Base-by-base conservation (phyloP, 2,113 vertebrate species). In the Rattus rattus region DNA sequence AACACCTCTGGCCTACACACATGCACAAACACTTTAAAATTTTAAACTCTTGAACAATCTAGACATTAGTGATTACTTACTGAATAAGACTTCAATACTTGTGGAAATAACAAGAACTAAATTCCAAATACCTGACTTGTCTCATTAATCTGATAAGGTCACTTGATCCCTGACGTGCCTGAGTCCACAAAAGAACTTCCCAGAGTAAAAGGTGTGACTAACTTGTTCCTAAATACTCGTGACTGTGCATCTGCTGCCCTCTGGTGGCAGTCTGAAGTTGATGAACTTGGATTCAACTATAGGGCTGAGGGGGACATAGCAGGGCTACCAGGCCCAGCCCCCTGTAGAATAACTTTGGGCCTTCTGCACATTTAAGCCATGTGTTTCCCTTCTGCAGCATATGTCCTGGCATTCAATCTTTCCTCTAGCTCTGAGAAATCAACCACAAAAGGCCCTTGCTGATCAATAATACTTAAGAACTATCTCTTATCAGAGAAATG, bases 311-410 rank as follows among this genome's bases (percentile, higher is more conserved):
- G 97, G 92, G 97, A 95, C 91, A 47, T 30, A 39, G 7, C 22
- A 81, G 89, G 93, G 56, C 26, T 36, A 33, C 28, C 26, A 47
- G 28, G 39, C 8, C 43, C 84, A 87, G 47, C 6, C n/a, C 0
- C 4, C 9, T 10, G 94, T 96, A 33, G 91, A 19, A 97, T 84
- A 87, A 98, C 92, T 94, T 88, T 98, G 22, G 97, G 98, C 98
- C 96, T 96, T 54, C 96, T 98, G 69, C 97, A 98, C 98, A 98
- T 88, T 73, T 81, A 80, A 92, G 52, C 17, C 2, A 19, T 7
- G 8, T 13, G 16, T 63, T 70, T 81, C 52, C 36, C 30, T 85
- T 28, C 49, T 36, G 1, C 5, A 67, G 26, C 26, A 3, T 59
- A 19, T 52, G 7, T 86, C 69, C 49, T 12, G 63, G 54, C 1